Evolutionary conservation across 2,888 invertebrate genomes (phyloP).

Genomic region (Mamestra brassicae): DNA sequence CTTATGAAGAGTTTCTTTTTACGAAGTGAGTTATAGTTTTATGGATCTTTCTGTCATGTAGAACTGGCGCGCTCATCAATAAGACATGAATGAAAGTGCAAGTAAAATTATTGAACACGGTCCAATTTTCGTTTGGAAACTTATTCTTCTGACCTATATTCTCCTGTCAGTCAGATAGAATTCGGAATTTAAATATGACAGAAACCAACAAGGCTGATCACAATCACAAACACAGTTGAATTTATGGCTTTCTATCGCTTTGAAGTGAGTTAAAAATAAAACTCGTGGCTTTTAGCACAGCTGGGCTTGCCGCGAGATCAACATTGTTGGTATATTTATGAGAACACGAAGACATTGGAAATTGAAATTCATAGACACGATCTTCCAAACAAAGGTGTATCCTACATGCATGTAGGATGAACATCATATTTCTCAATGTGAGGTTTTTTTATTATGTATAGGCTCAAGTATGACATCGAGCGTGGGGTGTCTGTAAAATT

Average conservation of each 20-base stretch:
- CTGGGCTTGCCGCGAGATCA: conserved; percentile 46
- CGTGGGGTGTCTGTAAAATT: no score
- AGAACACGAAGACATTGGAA: neutral
- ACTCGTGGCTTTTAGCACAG: conserved; percentile 50
- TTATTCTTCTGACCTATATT: conserved; percentile 27
- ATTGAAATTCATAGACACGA: neutral
- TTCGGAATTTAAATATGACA: conserved; percentile 45
- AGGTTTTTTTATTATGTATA: no score
- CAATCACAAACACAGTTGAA: conserved; percentile 66
- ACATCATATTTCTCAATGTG: no score
- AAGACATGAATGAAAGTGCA: conserved; percentile 41
- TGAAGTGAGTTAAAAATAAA: conserved; percentile 76
- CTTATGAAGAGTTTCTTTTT: neutral
- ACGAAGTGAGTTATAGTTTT: no score
- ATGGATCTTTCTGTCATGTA: neutral
- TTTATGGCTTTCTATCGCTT: conserved; percentile 69
- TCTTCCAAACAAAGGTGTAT: neutral
- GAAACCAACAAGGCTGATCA: conserved; percentile 61
- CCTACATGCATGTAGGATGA: neutral
- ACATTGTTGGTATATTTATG: conserved; percentile 28
- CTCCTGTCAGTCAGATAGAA: conserved; percentile 38
- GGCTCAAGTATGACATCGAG: no score
- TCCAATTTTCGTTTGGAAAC: conserved; percentile 18
- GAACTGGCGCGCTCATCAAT: neutral
- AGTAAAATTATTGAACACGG: conserved; percentile 15